A percentile compares a stretch with the other conserved stretches of the same genome.
phyloP scores from a whole-genome alignment of 2,797 vertebrate species.

The Sebastes wilsoni region DNA sequence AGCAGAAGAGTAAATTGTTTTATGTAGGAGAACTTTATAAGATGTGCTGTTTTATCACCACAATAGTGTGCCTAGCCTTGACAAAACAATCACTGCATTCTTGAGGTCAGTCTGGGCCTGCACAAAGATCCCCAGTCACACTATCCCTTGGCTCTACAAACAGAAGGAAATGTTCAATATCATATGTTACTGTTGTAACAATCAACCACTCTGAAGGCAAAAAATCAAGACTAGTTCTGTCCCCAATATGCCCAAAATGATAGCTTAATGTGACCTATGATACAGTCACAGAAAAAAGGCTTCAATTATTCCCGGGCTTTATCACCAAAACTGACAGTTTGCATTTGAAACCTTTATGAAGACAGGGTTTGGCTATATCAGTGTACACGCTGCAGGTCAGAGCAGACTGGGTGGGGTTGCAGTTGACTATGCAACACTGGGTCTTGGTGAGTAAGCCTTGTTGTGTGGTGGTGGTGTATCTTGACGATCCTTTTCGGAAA shows the following conservation, averaged over 20 bases:
- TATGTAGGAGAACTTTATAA: conserved; percentile 16
- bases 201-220: neutral
- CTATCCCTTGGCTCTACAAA: conserved; percentile 3
- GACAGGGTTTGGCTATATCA: conserved; percentile 10
- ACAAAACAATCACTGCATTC: conserved; percentile 54
- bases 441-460: conserved; percentile 19
- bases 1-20: conserved; percentile 24
- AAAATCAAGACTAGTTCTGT: neutral
- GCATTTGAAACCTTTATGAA: conserved; percentile 9
- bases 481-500: conserved; percentile 7
- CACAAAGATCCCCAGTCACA: conserved; percentile 40
- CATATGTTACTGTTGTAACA: neutral
- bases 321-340: neutral
- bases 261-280: neutral
- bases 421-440: conserved; percentile 37
- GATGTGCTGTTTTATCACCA: conserved; percentile 26
- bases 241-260: neutral
- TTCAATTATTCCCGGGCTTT: neutral
- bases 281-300: neutral
- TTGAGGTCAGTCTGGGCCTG: conserved; percentile 42
- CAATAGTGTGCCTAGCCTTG: conserved; percentile 29
- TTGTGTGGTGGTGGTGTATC: neutral
- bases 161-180: conserved; percentile 30
- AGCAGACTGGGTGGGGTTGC: conserved; percentile 22
- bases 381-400: neutral